Percentiles rank a stretch among this genome's conserved stretches.
phyloP scores from a whole-genome alignment of 1,140 invertebrate genomes.

The Drosophila kikkawai region DNA sequence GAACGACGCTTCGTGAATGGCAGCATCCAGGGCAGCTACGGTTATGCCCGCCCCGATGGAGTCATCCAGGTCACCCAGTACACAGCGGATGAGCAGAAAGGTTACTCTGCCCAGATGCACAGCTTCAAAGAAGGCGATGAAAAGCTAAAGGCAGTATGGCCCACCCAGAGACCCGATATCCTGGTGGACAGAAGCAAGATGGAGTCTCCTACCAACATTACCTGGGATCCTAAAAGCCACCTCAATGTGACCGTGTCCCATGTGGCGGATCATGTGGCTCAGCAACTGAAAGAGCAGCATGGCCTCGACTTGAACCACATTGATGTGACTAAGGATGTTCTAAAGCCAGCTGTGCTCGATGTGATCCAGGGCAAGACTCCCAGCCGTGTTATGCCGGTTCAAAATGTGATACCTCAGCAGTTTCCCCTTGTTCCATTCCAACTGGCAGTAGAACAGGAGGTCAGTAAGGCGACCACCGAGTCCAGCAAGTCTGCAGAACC shows the following conservation, averaged over 20 bases:
- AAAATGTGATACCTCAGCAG: constrained; percentile 67
- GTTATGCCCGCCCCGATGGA: constrained; percentile 88
- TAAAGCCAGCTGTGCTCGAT: constrained; percentile 61
- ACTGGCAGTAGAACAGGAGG: constrained; percentile 46
- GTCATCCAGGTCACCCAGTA: constrained; percentile 87
- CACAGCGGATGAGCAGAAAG: constrained; percentile 87
- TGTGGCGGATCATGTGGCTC: constrained; percentile 46
- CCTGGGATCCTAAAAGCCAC: constrained; percentile 69
- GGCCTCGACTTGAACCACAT: constrained; percentile 67
- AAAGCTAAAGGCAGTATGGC: constrained; percentile 52
- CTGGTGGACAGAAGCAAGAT: constrained; percentile 17
- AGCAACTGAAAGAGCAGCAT: constrained; percentile 66
- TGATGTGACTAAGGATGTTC: constrained; percentile 57
- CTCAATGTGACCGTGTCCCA: constrained; percentile 70
- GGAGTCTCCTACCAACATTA: constrained; percentile 34
- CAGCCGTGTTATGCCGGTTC: constrained; percentile 40
- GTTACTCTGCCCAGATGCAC: constrained; percentile 85
- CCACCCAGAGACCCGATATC: constrained; percentile 61
- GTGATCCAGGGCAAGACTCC: constrained; percentile 70
- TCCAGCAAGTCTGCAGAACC: not conserved
- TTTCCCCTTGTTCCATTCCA: constrained; percentile 74
- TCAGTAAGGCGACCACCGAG: constrained; percentile 23
- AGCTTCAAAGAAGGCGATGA: constrained; percentile 58
- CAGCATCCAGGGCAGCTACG: constrained; percentile 89
- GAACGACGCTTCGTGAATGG: constrained; percentile 89